phyloP scores from a whole-genome alignment of 2,888 invertebrate genomes.

The Megastigmus dorsalis region DNA sequence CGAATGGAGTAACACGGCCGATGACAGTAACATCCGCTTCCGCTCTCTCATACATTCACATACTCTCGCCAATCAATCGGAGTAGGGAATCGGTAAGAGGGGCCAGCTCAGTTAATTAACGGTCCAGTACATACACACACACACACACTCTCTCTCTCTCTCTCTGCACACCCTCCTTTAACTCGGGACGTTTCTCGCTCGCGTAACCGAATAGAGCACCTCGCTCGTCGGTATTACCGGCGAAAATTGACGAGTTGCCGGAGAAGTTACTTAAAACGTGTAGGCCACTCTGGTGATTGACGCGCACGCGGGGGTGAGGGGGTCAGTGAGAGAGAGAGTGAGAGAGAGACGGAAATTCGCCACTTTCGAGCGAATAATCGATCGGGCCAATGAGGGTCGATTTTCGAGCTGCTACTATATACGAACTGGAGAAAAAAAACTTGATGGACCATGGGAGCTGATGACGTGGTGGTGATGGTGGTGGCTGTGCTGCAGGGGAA shows the following conservation, averaged over 20 bases:
- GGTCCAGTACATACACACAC: too few species aligned
- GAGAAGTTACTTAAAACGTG: slow-evolving; percentile 2
- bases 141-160: too few species aligned
- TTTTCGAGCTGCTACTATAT: too few species aligned
- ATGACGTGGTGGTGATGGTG: neutral
- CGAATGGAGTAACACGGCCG: slow-evolving; percentile 56
- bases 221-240: neutral
- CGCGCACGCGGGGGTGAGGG: neutral
- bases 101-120: slow-evolving; percentile 68
- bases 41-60: slow-evolving; percentile 49
- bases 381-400: slow-evolving; percentile 2
- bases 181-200: slow-evolving; percentile 3
- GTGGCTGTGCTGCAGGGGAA: neutral
- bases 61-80: too few species aligned
- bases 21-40: slow-evolving; percentile 71
- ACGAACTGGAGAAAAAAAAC: too few species aligned
- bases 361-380: slow-evolving; percentile 19
- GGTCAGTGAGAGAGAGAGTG: neutral
- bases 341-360: slow-evolving; percentile 41
- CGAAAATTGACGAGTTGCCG: slow-evolving; percentile 11
- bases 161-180: slow-evolving; percentile 15
- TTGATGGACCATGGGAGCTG: too few species aligned
- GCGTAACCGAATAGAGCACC: slow-evolving; percentile 42
- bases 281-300: slow-evolving; percentile 1
- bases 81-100: too few species aligned